These are phyloP conservation scores for Siderastrea radians DNA, from an alignment of 92 coral and sea anemone genomes.

Conservation along the genomic window DNA sequence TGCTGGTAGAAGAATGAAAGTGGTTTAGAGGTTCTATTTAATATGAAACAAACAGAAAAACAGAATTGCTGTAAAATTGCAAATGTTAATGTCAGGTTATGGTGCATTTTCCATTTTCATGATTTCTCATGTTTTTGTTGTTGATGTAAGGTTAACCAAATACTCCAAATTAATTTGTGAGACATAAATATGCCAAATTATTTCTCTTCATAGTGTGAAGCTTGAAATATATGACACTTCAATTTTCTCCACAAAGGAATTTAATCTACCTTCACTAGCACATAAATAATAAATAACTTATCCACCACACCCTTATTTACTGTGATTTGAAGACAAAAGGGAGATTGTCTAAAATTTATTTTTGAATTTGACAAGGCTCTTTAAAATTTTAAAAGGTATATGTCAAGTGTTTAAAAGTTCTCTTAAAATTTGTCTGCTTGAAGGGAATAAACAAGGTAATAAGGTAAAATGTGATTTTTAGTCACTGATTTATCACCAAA, in stretches of 20 bases:
- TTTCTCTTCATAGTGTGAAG: background rate
- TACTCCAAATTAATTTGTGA: constrained; percentile 1
- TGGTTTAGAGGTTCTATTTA: background rate
- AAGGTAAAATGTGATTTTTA: background rate
- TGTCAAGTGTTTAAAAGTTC: background rate
- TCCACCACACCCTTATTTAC: constrained; percentile 32
- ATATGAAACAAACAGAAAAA: too few species aligned
- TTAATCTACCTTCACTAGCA: constrained; percentile 31
- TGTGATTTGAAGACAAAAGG: constrained; percentile 37
- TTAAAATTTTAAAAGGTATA: background rate
- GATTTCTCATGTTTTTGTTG: background rate
- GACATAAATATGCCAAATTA: constrained; percentile 30
- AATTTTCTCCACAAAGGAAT: constrained; percentile 18
- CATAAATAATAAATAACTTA: constrained; percentile 37
- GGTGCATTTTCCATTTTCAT: background rate
- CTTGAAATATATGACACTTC: constrained; percentile 16
- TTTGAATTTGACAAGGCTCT: background rate
- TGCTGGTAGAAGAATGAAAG: constrained; percentile 10
- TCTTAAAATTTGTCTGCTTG: background rate
- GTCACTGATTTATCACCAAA: background rate
- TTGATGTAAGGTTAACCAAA: constrained; percentile 31
- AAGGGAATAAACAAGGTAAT: background rate
- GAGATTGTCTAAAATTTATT: background rate
- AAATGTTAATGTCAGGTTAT: background rate
- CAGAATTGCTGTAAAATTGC: background rate